phyloP scores from a whole-genome alignment of 2,113 vertebrate species.

The Brevimyrus niger region DNA sequence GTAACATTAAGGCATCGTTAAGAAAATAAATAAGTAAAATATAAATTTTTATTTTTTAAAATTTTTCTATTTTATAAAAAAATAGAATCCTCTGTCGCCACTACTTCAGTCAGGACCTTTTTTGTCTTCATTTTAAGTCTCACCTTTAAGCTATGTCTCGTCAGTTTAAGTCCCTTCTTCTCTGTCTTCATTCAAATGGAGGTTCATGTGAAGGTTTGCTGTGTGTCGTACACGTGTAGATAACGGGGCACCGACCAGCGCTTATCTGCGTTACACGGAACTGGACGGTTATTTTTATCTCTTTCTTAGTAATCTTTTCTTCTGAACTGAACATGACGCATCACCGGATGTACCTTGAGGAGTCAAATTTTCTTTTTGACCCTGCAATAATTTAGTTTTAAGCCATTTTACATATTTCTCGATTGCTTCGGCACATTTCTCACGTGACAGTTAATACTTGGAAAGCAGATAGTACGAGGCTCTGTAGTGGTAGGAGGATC shows the following conservation, averaged over 20 bases:
- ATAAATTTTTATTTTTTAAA: too few species aligned
- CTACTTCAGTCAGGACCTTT: background rate
- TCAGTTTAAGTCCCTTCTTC: background rate
- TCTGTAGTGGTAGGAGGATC: background rate
- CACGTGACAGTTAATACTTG: background rate
- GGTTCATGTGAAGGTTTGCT: background rate
- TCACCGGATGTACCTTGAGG: background rate
- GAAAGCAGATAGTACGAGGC: background rate
- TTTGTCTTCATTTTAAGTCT: background rate
- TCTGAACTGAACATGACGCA: background rate
- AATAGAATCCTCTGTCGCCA: background rate
- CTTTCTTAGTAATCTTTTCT: background rate
- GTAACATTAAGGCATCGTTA: background rate
- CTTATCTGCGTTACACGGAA: background rate
- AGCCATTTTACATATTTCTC: background rate
- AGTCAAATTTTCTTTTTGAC: background rate
- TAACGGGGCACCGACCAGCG: background rate
- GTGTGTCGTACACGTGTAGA: background rate
- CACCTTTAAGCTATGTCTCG: background rate
- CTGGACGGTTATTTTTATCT: background rate
- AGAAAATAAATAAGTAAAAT: too few species aligned
- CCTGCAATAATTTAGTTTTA: background rate
- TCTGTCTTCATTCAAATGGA: background rate
- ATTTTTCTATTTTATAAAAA: too few species aligned
- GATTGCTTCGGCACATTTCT: background rate